Conservation (phyloP, 2,113 vertebrate species). For the Heloderma charlesbogerti region DNA sequence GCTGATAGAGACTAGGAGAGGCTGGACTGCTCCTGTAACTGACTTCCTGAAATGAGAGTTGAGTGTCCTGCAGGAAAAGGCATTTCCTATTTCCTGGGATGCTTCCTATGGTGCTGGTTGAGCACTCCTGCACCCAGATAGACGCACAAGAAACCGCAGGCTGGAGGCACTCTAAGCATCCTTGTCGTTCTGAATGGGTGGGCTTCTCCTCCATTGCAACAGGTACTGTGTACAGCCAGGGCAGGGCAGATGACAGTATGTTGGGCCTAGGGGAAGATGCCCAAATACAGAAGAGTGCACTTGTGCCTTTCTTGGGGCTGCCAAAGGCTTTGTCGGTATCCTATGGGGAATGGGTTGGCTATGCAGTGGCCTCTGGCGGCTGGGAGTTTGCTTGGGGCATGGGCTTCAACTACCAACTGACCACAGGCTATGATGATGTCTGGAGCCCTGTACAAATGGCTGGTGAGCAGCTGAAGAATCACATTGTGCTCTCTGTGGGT, state of each 20-base stretch:
- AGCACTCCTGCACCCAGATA: no score
- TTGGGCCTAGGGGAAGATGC: conserved; percentile 88
- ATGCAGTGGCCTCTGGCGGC: conserved; percentile 88
- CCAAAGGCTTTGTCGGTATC: conserved; percentile 79
- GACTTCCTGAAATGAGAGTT: no score
- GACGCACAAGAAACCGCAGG: no score
- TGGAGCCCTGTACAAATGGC: conserved; percentile 92
- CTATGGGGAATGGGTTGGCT: conserved; percentile 91
- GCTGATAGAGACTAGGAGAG: no score
- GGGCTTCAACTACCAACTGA: conserved; percentile 96
- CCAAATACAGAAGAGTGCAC: conserved; percentile 82
- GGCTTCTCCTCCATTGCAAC: conserved; percentile 90
- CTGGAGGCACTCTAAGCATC: no score
- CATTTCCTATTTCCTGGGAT: no score
- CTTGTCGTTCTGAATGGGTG: conserved; percentile 68
- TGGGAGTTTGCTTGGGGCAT: conserved; percentile 94
- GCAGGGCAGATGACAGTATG: conserved; percentile 91
- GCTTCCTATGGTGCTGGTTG: no score
- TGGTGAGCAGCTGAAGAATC: conserved; percentile 92
- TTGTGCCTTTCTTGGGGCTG: conserved; percentile 81
- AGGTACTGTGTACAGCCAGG: conserved; percentile 94
- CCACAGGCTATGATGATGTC: conserved; percentile 89
- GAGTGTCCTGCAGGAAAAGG: no score
- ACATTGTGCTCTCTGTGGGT: conserved; percentile 85
- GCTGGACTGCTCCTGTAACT: no score